These are phyloP conservation scores for Drosophila suzukii DNA, from an alignment of 1,140 invertebrate genomes.

Conservation along the genomic window DNA sequence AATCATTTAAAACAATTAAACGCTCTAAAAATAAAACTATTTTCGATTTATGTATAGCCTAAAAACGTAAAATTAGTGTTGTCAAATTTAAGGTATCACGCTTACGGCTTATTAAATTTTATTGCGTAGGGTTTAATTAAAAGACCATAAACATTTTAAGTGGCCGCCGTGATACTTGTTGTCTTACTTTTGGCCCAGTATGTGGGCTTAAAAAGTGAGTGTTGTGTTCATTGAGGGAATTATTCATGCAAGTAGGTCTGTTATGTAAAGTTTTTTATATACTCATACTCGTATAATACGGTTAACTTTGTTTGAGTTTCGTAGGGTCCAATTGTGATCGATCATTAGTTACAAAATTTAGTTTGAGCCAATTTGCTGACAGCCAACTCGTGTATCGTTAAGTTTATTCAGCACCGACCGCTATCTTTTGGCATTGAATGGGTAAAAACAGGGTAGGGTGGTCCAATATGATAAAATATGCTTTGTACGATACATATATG, in stretches of 20 bases:
- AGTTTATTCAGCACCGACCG: conserved; percentile 25
- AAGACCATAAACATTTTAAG: conserved; percentile 20
- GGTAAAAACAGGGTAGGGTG: conserved; percentile 31
- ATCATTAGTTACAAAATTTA: conserved; percentile 33
- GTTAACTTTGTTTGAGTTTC: conserved; percentile 24
- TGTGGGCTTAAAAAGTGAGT: conserved; percentile 33
- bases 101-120: conserved; percentile 8
- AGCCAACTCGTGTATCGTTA: conserved; percentile 1
- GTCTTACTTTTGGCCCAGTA: conserved; percentile 16
- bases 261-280: conserved; percentile 33
- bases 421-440: conserved; percentile 36
- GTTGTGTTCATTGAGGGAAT: conserved; percentile 16
- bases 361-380: conserved; percentile 31
- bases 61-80: neutral
- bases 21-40: neutral
- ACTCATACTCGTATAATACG: conserved; percentile 12
- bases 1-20: neutral
- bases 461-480: conserved; percentile 4
- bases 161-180: conserved; percentile 21
- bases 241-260: conserved; percentile 36
- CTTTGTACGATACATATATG: neutral
- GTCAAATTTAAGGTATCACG: neutral
- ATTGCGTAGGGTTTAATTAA: conserved; percentile 18
- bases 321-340: conserved; percentile 27
- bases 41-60: neutral